Evolutionary conservation across 1,140 invertebrate species (phyloP).

Genomic region (silkworm (Bombyx mori)): ASM3026992v2 NC_085129.1:11524001-11524500

Average conservation of each 20-base stretch:
- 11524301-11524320: conserved; percentile 3
- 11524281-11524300: too few species aligned
- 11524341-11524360: conserved; percentile 18
- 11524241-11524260: too few species aligned
- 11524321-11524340: conserved; percentile 4
- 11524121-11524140: conserved; percentile 3
- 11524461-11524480: conserved; percentile 42
- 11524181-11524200: too few species aligned
- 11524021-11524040: not conserved
- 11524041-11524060: too few species aligned
- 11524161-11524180: too few species aligned
- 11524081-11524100: conserved; percentile 6
- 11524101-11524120: not conserved
- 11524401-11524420: conserved; percentile 38
- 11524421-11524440: conserved; percentile 27
- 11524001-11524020: not conserved
- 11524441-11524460: conserved; percentile 9
- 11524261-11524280: too few species aligned
- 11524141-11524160: not conserved
- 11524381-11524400: conserved; percentile 46
- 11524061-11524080: not conserved
- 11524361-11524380: conserved; percentile 18
- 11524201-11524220: too few species aligned
- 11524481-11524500: conserved; percentile 35
- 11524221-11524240: too few species aligned